Evolutionary conservation across 2,113 vertebrate genomes (phyloP).

Genomic region (Pachyramphus minor): DNA sequence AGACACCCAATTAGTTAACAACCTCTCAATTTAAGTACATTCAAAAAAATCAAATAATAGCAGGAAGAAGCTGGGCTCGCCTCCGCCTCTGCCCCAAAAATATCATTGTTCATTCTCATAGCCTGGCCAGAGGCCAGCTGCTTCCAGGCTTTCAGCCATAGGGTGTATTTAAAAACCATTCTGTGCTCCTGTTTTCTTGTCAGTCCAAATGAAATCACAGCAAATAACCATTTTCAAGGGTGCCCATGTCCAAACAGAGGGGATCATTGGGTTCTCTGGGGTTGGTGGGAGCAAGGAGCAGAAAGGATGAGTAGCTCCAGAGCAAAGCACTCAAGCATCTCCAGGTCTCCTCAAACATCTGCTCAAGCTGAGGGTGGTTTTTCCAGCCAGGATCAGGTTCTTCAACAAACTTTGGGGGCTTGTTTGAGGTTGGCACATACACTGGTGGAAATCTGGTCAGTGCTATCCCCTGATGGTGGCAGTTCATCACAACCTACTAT

Average conservation of each 20-base stretch:
- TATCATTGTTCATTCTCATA: background rate
- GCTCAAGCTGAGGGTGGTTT: background rate
- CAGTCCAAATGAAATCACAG: background rate
- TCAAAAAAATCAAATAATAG: background rate
- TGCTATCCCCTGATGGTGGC: background rate
- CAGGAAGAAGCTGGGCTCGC: background rate
- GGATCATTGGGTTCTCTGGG: background rate
- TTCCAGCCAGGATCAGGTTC: background rate
- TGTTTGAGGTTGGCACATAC: background rate
- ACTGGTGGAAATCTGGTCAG: background rate
- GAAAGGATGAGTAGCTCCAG: background rate
- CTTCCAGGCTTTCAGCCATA: conserved; percentile 26
- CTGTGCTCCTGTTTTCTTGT: background rate
- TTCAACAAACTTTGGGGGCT: background rate
- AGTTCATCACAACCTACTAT: background rate
- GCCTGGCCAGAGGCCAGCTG: background rate
- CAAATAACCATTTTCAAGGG: background rate
- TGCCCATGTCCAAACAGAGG: background rate
- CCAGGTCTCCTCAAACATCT: background rate
- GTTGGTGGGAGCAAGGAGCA: background rate
- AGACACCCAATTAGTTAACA: conserved; percentile 3
- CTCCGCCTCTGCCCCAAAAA: background rate
- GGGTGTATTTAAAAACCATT: background rate
- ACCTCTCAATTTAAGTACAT: background rate
- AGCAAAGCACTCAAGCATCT: background rate